A percentile compares a stretch with the other conserved stretches of the same genome.
Conservation (phyloP, 1,140 invertebrate genomes). For the Zaprionus vittiger region DNA sequence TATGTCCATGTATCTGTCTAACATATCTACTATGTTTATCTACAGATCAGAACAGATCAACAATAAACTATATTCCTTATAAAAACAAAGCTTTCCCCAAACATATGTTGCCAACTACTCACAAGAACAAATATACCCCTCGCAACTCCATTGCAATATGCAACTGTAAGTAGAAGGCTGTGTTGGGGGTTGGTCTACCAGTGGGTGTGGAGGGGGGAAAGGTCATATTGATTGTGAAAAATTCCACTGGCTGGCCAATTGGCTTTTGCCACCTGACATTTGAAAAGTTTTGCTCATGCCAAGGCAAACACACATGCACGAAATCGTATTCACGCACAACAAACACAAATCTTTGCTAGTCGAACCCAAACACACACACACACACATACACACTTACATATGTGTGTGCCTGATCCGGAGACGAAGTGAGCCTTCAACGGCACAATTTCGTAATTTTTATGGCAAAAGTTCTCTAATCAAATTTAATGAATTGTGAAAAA, state of each 20-base stretch:
- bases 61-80: too few species aligned
- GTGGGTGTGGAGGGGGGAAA: background rate
- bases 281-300: slow-evolving; percentile 52
- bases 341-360: slow-evolving; percentile 73
- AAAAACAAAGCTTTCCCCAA: too few species aligned
- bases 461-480: slow-evolving; percentile 83
- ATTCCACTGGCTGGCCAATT: slow-evolving; percentile 70
- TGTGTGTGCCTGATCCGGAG: slow-evolving; percentile 46
- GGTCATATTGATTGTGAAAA: slow-evolving; percentile 68
- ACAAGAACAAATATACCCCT: background rate
- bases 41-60: too few species aligned
- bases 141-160: background rate
- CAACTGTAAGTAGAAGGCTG: background rate
- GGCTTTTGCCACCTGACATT: slow-evolving; percentile 80
- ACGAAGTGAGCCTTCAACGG: slow-evolving; percentile 77
- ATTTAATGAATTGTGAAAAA: slow-evolving; percentile 83
- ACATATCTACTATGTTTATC: background rate
- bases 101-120: too few species aligned
- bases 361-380: slow-evolving; percentile 31
- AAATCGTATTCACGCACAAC: slow-evolving; percentile 81
- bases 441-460: slow-evolving; percentile 83
- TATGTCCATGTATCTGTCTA: background rate
- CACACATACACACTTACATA: slow-evolving; percentile 21
- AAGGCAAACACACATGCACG: slow-evolving; percentile 57
- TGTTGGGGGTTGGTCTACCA: background rate